Conservation (phyloP, 1,140 invertebrate species). For the Acromyrmex echinatior region DNA sequence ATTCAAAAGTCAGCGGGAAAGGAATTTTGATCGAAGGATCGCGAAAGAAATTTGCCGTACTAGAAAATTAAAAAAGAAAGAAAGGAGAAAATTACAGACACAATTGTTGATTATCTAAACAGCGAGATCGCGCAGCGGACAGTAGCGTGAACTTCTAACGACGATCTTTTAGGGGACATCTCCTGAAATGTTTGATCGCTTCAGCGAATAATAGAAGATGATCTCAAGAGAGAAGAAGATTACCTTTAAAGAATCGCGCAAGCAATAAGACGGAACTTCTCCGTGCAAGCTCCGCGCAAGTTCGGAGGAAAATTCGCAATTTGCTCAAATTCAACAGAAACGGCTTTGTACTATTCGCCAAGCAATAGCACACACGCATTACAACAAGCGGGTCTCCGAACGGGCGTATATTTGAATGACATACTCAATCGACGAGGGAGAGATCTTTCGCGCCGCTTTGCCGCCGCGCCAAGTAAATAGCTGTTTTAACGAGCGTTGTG, state of each 20-base stretch:
- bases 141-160: neutral
- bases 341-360: slow-evolving; percentile 62
- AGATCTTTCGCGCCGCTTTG: slow-evolving; percentile 19
- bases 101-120: neutral
- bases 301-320: slow-evolving; percentile 33
- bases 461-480: slow-evolving; percentile 35
- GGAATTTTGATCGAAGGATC: neutral
- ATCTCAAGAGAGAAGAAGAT: slow-evolving; percentile 11
- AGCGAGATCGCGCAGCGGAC: neutral
- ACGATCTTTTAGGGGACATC: neutral
- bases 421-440: slow-evolving; percentile 62
- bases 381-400: slow-evolving; percentile 34
- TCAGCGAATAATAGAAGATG: neutral
- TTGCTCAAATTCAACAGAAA: slow-evolving; percentile 57
- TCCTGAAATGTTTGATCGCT: neutral
- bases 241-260: slow-evolving; percentile 18
- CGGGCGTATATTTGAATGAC: slow-evolving; percentile 30
- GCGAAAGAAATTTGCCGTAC: neutral
- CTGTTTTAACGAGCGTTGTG: slow-evolving; percentile 48
- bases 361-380: slow-evolving; percentile 34
- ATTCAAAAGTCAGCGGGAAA: neutral
- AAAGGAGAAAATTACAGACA: neutral
- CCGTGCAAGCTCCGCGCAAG: neutral
- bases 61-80: slow-evolving; percentile 28
- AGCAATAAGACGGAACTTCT: slow-evolving; percentile 38